Conservation (phyloP, 2,797 vertebrate species). For the Cynopterus sphinx region DNA sequence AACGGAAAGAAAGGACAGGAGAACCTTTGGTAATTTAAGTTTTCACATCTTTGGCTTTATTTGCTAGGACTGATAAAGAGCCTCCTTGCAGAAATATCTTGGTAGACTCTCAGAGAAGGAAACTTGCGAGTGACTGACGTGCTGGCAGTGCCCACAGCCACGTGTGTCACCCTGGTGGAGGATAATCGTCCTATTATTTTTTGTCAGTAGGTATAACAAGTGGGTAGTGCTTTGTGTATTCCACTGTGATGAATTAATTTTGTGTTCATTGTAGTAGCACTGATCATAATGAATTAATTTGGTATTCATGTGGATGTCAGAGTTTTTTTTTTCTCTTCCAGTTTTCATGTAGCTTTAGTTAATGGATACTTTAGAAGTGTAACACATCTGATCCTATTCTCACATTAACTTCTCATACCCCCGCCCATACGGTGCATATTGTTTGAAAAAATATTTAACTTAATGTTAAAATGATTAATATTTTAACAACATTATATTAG, state of each 20-base stretch:
- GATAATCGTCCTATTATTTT: constrained; percentile 53
- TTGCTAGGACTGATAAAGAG: not conserved
- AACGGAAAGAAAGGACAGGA: not conserved
- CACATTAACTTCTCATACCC: not conserved
- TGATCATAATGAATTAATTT: constrained; percentile 82
- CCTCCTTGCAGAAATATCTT: not conserved
- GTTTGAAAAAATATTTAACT: not conserved
- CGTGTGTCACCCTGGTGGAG: not conserved
- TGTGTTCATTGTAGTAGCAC: constrained; percentile 73
- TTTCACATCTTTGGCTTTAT: not conserved
- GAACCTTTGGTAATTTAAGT: not conserved
- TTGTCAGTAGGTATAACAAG: constrained; percentile 68
- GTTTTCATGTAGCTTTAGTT: constrained; percentile 49
- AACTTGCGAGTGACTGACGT: not conserved
- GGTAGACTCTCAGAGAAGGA: not conserved
- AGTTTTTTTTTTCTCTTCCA: not conserved
- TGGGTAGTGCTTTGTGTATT: constrained; percentile 65
- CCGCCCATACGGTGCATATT: not conserved
- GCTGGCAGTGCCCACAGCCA: not conserved
- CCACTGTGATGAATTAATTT: constrained; percentile 80
- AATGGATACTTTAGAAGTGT: constrained; percentile 8
- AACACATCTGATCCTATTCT: not conserved
- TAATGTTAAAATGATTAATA: not conserved
- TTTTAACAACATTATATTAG: not conserved
- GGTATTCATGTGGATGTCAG: constrained; percentile 76